Evolutionary conservation across 2,797 vertebrate species (phyloP), one percentile per base, ranked within the genome.

Genomic region (Pachyuromys duprasi): DNA sequence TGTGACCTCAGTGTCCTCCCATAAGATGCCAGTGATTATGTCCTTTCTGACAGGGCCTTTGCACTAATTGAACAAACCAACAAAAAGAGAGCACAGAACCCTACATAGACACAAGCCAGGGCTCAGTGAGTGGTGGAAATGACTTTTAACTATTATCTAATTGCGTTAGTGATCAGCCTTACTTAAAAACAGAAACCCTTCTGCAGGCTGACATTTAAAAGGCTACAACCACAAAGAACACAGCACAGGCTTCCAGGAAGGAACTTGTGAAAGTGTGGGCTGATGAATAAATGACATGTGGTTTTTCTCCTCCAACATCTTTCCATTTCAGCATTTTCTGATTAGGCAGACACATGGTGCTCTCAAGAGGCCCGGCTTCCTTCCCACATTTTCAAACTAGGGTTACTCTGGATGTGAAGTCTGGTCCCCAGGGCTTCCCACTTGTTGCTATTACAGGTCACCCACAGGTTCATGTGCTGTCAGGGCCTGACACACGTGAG

Each of bases 171-270:
- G 69, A 96, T 84, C 83, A 94, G 87, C 67, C 89, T 97, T 86
- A 57, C 76, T 88, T 95, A 90, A 95, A 96, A 96, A 96, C 93
- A 93, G 96, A 97, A 94, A 94, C 72, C 84, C 92, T 96, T 96
- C 92, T 95, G 84, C 63, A 92, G 74, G 90, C 7, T 95, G 94
- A 95, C 94, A 96, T 97, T 97, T 96, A 90, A 93, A 97, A 97
- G 90, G 88, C 94, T 92, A 93, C 86, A 69, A 57, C 70, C 86
- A 84, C 92, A 76, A 94, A 96, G 87, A 95, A 93, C 62, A 62
- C 3, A 69, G 5, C 63, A 76, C 42, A 70, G 62, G 67, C 78
- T 96, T 81, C 96, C 93, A 84, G 93, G 81, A 96, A 94, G 96
- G 90, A 80, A 91, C 92, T 94, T 94, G 96, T 80, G 93, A 95